Evolutionary conservation across 2,797 vertebrate genomes (phyloP).

Genomic region (Phoeniculus purpureus): DNA sequence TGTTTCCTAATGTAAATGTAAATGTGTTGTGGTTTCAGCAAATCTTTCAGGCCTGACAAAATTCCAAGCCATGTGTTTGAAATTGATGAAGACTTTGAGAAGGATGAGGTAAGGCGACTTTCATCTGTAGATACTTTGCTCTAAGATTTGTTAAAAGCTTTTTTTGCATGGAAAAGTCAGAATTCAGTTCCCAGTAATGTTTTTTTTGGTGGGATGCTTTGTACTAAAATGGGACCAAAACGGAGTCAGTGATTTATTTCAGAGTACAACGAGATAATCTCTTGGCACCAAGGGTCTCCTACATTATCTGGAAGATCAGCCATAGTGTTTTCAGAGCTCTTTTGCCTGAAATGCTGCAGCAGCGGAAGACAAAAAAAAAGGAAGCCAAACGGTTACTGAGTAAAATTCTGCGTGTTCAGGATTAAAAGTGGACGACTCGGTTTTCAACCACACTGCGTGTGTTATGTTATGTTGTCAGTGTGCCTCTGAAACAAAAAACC

Average conservation of each 20-base stretch:
- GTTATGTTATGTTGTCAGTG: background rate
- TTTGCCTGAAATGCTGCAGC: background rate
- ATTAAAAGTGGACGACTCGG: background rate
- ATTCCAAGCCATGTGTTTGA: conserved; percentile 92
- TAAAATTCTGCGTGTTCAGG: background rate
- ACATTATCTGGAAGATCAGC: background rate
- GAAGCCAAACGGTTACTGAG: background rate
- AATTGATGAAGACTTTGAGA: conserved; percentile 93
- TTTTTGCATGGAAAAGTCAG: background rate
- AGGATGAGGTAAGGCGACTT: conserved; percentile 85
- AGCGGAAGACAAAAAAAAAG: background rate
- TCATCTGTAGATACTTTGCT: background rate
- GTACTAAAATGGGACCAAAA: background rate
- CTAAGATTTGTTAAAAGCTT: background rate
- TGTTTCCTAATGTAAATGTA: background rate
- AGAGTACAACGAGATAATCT: background rate
- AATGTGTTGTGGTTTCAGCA: conserved; percentile 82
- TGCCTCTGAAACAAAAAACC: background rate
- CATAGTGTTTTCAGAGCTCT: background rate
- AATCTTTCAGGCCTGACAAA: conserved; percentile 94
- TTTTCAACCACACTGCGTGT: background rate
- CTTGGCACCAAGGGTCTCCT: background rate
- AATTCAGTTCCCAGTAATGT: background rate
- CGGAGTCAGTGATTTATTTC: background rate
- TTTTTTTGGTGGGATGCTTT: background rate